These are phyloP conservation scores for Pan troglodytes DNA, from an alignment of 2,113 vertebrate genomes.

Conservation along the genomic window NHGRI_mPanTro3-v2.1_pri NC_072420.2:17991001-17991500, in stretches of 20 bases:
- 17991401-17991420: neutral
- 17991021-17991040: neutral
- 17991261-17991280: neutral
- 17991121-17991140: neutral
- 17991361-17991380: neutral
- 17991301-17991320: neutral
- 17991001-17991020: neutral
- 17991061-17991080: neutral
- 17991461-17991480: neutral
- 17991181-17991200: neutral
- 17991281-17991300: neutral
- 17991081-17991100: neutral
- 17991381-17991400: neutral
- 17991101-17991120: neutral
- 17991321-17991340: neutral
- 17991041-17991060: neutral
- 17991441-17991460: neutral
- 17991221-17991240: conserved; percentile 5
- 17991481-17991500: neutral
- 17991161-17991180: neutral
- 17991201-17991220: neutral
- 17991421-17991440: neutral
- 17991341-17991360: neutral
- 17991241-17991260: neutral
- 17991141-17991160: neutral